Conservation (phyloP, 53 echinoderm and acorn worm genomes). For the Patiria pectinifera region DNA sequence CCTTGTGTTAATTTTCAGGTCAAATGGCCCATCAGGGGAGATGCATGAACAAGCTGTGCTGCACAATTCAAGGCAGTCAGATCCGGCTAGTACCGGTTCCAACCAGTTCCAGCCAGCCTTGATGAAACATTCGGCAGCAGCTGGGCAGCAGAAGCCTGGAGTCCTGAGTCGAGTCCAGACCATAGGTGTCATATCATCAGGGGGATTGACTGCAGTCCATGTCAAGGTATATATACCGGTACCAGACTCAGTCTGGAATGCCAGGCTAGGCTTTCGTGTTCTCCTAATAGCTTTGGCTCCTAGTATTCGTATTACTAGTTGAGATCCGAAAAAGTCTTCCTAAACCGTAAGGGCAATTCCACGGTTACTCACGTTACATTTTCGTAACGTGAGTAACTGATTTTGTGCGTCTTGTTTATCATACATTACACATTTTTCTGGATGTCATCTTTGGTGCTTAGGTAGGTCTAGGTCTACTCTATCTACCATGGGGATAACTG, state of each 20-base stretch:
- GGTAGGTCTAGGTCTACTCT: too few relatives aligned
- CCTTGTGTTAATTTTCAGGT: not conserved
- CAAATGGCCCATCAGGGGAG: not conserved
- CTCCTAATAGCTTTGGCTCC: not conserved
- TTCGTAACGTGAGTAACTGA: too few relatives aligned
- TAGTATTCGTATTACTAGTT: too few relatives aligned
- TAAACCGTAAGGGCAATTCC: too few relatives aligned
- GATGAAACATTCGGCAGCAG: not conserved
- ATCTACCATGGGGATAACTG: too few relatives aligned
- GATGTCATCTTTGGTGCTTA: too few relatives aligned
- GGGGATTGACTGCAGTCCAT: slow-evolving; percentile 65
- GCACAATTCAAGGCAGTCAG: not conserved
- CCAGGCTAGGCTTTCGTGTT: not conserved
- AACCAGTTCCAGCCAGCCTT: slow-evolving; percentile 1
- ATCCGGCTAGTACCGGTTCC: not conserved
- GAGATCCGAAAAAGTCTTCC: too few relatives aligned
- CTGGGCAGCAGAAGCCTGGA: slow-evolving; percentile 26
- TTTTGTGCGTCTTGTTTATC: too few relatives aligned
- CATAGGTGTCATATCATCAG: slow-evolving; percentile 75
- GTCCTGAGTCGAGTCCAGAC: slow-evolving; percentile 60
- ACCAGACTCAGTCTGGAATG: not conserved
- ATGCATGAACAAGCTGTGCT: not conserved
- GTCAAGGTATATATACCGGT: slow-evolving; percentile 40
- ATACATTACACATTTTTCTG: too few relatives aligned
- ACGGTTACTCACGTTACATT: too few relatives aligned